Evolutionary conservation across 2,113 vertebrate species (phyloP).

Genomic region (Lasiurus borealis): DNA sequence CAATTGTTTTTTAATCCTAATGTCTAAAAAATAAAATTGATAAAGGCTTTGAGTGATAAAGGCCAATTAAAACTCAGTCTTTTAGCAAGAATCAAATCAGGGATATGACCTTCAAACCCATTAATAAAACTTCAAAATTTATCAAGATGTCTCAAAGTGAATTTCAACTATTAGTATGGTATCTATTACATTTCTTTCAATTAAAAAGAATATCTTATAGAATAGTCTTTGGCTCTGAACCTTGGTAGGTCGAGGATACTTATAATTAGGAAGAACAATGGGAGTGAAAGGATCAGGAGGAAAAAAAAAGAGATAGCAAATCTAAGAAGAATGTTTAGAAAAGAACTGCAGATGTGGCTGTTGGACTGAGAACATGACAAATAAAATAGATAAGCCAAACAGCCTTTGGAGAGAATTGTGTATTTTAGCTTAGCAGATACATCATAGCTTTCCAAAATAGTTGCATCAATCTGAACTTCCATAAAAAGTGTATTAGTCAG

Average conservation of each 20-base stretch:
- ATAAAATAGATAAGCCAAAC: not conserved
- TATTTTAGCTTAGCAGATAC: conserved; percentile 10
- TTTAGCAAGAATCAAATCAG: conserved; percentile 12
- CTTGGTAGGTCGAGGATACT: not conserved
- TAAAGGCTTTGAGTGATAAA: conserved; percentile 25
- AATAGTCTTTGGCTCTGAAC: not conserved
- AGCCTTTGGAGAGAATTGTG: not conserved
- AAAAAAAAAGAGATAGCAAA: not conserved
- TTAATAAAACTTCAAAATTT: conserved; percentile 27
- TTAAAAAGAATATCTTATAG: not conserved
- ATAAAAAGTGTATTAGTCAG: not conserved
- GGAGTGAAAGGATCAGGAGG: not conserved
- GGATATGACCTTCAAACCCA: not conserved
- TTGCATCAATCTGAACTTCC: not conserved
- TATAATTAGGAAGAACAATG: not conserved
- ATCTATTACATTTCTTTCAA: conserved; percentile 35
- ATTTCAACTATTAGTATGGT: not conserved
- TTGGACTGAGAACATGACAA: not conserved
- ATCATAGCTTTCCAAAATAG: conserved; percentile 9
- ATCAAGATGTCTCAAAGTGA: not conserved
- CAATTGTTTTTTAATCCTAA: conserved; percentile 39
- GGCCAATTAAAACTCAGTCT: conserved; percentile 15
- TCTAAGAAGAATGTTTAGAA: not conserved
- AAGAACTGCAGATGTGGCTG: not conserved
- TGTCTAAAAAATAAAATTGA: conserved; percentile 36